These are phyloP conservation scores for Xyrichtys novacula DNA, from an alignment of 2,797 vertebrate species.

Conservation along the genomic window DNA sequence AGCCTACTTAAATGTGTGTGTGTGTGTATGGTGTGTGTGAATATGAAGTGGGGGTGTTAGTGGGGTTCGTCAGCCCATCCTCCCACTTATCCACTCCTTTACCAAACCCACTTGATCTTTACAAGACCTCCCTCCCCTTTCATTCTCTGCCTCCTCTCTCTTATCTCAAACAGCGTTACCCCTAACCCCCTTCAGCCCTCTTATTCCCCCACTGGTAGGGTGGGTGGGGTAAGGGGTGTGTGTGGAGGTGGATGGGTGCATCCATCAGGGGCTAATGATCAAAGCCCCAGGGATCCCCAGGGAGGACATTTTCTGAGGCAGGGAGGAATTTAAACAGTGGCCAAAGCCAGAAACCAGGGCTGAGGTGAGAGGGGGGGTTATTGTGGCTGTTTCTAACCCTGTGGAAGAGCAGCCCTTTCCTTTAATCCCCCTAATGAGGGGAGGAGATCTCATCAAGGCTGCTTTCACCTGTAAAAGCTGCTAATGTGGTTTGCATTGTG, in stretches of 20 bases:
- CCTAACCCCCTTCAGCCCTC: slow-evolving; percentile 58
- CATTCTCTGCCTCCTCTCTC: slow-evolving; percentile 62
- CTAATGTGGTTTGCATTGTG: slow-evolving; percentile 72
- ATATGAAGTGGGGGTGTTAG: slow-evolving; percentile 39
- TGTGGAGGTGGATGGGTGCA: slow-evolving; percentile 50
- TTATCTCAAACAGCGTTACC: slow-evolving; percentile 68
- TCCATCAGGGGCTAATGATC: slow-evolving; percentile 65
- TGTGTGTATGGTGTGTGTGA: slow-evolving; percentile 23
- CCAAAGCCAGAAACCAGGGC: slow-evolving; percentile 69
- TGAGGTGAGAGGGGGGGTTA: slow-evolving; percentile 66
- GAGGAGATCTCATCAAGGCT: slow-evolving; percentile 58
- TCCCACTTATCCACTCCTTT: slow-evolving; percentile 62
- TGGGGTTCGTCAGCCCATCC: slow-evolving; percentile 71
- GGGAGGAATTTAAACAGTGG: slow-evolving; percentile 71
- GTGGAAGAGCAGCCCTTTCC: slow-evolving; percentile 45
- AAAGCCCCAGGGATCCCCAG: slow-evolving; percentile 67
- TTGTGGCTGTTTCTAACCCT: slow-evolving; percentile 61
- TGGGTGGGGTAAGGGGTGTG: slow-evolving; percentile 54
- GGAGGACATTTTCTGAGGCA: slow-evolving; percentile 68
- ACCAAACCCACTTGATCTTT: slow-evolving; percentile 71
- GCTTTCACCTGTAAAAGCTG: slow-evolving; percentile 71
- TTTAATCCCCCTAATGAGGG: slow-evolving; percentile 78
- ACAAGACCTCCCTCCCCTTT: slow-evolving; percentile 67
- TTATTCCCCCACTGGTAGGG: slow-evolving; percentile 41
- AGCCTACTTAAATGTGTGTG: slow-evolving; percentile 58